Evolutionary conservation across 2,888 invertebrate species (phyloP).

Genomic region (Protophormia terraenovae): DNA sequence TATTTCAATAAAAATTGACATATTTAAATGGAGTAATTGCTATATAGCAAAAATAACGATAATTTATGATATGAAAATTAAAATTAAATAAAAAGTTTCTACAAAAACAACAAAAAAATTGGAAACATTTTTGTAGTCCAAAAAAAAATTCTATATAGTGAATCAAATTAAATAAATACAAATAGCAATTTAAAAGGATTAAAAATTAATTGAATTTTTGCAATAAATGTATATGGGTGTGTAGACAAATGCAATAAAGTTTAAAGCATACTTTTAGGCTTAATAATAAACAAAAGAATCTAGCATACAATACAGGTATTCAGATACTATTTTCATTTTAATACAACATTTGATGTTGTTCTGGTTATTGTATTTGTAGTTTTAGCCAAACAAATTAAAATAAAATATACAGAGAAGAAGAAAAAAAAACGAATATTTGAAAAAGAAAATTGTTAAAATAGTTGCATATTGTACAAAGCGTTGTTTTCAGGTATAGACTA

Average conservation of each 20-base stretch:
- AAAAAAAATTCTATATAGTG: not conserved
- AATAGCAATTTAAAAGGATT: constrained; percentile 63
- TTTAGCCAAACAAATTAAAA: constrained; percentile 1
- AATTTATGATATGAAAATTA: constrained; percentile 56
- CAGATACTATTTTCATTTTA: not conserved
- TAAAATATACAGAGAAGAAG: not conserved
- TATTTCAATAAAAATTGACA: constrained; percentile 57
- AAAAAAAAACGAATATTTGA: not conserved
- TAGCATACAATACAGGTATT: not conserved
- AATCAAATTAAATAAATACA: constrained; percentile 64
- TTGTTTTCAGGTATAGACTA: not conserved
- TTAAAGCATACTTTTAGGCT: constrained; percentile 48
- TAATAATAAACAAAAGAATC: constrained; percentile 39
- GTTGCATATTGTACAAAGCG: no score
- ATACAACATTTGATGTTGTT: not conserved
- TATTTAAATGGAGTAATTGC: constrained; percentile 61
- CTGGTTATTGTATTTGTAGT: not conserved
- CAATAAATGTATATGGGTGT: not conserved
- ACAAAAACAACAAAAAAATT: not conserved
- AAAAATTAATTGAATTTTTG: constrained; percentile 64
- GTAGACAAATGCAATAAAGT: not conserved
- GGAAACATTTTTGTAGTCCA: not conserved
- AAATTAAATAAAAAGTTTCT: constrained; percentile 48
- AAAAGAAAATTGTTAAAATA: not conserved
- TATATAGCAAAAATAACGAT: constrained; percentile 17